Conservation (phyloP, 2,797 vertebrate genomes). For the Dromococcyx pavoninus region DNA sequence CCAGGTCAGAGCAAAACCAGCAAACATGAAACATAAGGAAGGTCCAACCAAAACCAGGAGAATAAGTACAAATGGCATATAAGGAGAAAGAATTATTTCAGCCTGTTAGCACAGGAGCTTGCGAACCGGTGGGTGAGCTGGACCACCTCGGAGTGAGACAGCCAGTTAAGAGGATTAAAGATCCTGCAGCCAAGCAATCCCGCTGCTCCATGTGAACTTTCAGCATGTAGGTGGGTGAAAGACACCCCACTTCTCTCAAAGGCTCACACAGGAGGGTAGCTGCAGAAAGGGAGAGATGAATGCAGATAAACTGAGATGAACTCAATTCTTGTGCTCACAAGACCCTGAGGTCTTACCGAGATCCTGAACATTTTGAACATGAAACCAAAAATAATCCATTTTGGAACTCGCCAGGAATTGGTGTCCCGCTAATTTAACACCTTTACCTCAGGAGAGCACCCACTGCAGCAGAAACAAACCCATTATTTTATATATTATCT, state of each 20-base stretch:
- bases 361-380: background rate
- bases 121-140: background rate
- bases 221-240: background rate
- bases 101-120: background rate
- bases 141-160: background rate
- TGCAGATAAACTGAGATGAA: background rate
- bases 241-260: background rate
- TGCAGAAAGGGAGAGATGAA: background rate
- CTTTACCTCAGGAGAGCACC: background rate
- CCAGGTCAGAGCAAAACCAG: background rate
- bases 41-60: background rate
- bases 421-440: background rate
- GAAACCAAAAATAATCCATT: background rate
- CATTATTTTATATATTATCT: too few species aligned
- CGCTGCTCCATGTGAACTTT: background rate
- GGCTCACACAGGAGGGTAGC: background rate
- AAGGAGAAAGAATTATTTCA: background rate
- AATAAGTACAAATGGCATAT: background rate
- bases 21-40: background rate
- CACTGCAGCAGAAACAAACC: background rate
- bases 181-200: background rate
- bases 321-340: background rate
- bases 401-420: background rate
- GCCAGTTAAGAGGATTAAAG: slow-evolving; percentile 37
- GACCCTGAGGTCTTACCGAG: background rate